Base-by-base conservation (phyloP, 1,140 invertebrate species). In the Caerostris darwini region DNA sequence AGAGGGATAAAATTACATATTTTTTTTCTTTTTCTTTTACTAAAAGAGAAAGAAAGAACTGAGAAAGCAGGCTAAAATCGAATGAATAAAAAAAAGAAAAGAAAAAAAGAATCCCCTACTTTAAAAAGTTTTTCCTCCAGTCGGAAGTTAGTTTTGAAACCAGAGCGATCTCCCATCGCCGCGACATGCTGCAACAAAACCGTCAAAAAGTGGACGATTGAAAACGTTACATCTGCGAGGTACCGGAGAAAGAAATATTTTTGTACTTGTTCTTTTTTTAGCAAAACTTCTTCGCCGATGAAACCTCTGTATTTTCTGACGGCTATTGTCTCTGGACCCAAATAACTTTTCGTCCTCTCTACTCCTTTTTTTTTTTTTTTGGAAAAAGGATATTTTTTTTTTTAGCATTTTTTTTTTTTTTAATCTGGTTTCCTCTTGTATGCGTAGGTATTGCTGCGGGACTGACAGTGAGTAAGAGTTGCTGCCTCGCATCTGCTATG, bases 321-420 rank as follows among this genome's bases (percentile, higher is more conserved):
- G 88, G 88, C 88, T 77, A 90, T 90, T 90, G 88, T 90, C 88
- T 90, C 67, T 7, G 19, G 67, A 90, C 88, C 88, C 88, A 90
- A 90, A 90, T 90, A 64, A 90, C 88, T 90, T 90, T 90, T 90
- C 88, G 64, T 71, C 67, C 61, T 69, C 34, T 34, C 34, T 88
- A 19, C 6, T 88, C 34, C n/a, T 69, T 90, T 87, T n/a, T n/a
- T n/a, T n/a, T n/a, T n/a, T n/a, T n/a, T n/a, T 87, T 64, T 3
- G 56, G 14, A 57, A 58, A 6, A 53, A 50, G 56, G 82, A 57
- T 85, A 85, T n/a, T 34, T 54, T 58, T 85, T 85, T 19, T n/a
- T 57, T 34, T 34, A n/a, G 34, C 34, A 34, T 34, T 34, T 34
- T 34, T 34, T 34, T 34, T n/a, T n/a, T n/a, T 54, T 82, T 14